Conservation (phyloP, 2,113 vertebrate genomes). For the Chloropsis cyanopogon region DNA sequence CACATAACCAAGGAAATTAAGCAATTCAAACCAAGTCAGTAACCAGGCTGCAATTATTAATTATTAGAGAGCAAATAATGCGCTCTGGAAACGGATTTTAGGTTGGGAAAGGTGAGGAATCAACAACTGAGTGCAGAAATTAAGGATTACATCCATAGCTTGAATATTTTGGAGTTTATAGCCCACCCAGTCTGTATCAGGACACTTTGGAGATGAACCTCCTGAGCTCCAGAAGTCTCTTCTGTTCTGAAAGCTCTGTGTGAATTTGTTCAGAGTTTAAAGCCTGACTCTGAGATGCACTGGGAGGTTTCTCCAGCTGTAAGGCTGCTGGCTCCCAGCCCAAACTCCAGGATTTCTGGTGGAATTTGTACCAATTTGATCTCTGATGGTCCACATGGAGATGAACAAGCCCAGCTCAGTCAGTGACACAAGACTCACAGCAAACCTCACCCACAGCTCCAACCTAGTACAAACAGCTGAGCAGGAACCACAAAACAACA, state of each 20-base stretch:
- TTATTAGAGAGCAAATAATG: not conserved
- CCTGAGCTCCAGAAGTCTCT: rapidly evolving
- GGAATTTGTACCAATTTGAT: not conserved
- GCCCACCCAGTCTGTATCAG: not conserved
- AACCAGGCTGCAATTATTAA: not conserved
- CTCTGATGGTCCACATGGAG: not conserved
- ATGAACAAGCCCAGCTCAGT: not conserved
- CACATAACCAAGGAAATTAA: not conserved
- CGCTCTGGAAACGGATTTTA: not conserved
- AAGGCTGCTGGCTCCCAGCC: not conserved
- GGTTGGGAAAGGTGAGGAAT: not conserved
- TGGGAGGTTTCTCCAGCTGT: not conserved
- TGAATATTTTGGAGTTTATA: not conserved
- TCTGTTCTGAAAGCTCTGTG: not conserved
- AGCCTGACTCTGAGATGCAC: not conserved
- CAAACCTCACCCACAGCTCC: not conserved
- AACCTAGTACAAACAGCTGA: rapidly evolving
- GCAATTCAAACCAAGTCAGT: not conserved
- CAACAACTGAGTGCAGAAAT: not conserved
- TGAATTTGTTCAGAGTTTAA: not conserved
- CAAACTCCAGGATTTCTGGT: not conserved
- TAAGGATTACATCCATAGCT: not conserved
- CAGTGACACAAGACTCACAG: not conserved
- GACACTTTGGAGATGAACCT: not conserved
- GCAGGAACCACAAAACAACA: not conserved